These are phyloP conservation scores for Merluccius polli DNA, from an alignment of 2,797 vertebrate genomes.

Conservation along the genomic window DNA sequence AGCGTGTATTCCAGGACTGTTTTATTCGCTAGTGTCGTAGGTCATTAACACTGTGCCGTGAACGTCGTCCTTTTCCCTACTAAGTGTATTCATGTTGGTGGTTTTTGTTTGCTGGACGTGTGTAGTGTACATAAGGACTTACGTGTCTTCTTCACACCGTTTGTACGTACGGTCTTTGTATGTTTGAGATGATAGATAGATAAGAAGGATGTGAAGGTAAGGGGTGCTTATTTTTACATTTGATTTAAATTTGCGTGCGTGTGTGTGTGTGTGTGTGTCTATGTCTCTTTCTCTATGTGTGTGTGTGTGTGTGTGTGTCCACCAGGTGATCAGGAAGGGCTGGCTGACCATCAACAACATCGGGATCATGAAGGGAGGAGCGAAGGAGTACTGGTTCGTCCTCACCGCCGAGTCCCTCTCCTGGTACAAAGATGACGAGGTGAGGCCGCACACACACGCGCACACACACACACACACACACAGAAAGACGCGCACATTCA, in stretches of 20 bases:
- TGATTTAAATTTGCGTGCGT: neutral
- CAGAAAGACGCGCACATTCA: neutral
- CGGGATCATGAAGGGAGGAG: constrained; percentile 96
- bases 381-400: constrained; percentile 98
- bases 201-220: neutral
- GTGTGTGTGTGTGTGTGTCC: neutral
- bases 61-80: neutral
- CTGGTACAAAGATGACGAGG: constrained; percentile 99
- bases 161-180: neutral
- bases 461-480: constrained; percentile 2
- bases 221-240: neutral
- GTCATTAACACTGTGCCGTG: neutral
- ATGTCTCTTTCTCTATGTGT: neutral
- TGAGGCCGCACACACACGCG: constrained; percentile 58
- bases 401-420: constrained; percentile 94
- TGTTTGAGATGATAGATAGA: neutral
- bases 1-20: neutral
- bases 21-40: neutral
- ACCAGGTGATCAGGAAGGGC: constrained; percentile 94
- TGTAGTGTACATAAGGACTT: neutral
- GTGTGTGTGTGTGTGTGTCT: neutral
- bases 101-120: neutral
- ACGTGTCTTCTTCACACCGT: neutral
- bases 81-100: neutral
- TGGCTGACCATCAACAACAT: constrained; percentile 99